Evolutionary conservation across 2,797 vertebrate genomes (phyloP).

Genomic region (Periophthalmus magnuspinnatus): DNA sequence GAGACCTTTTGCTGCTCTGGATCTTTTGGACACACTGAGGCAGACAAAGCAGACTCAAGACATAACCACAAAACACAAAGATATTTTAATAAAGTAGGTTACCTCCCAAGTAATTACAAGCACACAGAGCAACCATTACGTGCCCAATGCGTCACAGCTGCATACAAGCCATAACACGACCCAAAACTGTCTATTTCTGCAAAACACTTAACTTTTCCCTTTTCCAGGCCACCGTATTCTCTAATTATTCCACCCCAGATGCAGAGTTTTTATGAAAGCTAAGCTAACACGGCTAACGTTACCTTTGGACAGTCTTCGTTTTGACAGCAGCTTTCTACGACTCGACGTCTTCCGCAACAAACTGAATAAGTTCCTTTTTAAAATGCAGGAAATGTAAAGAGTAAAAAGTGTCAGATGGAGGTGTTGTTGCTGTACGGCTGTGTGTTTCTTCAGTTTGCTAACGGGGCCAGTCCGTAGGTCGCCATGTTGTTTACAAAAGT

Average conservation of each 20-base stretch:
- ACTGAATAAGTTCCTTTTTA: background rate
- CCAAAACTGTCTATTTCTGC: background rate
- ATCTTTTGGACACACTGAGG: background rate
- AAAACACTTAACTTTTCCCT: background rate
- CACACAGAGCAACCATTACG: background rate
- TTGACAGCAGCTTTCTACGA: slow-evolving; percentile 62
- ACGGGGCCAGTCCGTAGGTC: slow-evolving; percentile 44
- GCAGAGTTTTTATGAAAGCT: background rate
- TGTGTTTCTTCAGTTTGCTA: slow-evolving; percentile 39
- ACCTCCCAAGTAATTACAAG: background rate
- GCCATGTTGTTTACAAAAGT: slow-evolving; percentile 84
- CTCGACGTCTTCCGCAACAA: slow-evolving; percentile 10
- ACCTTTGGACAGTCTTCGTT: slow-evolving; percentile 58
- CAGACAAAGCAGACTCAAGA: background rate
- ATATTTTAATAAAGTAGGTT: background rate
- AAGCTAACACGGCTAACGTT: slow-evolving; percentile 51
- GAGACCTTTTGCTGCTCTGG: no score
- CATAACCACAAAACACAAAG: background rate
- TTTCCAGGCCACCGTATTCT: background rate
- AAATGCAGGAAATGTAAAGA: background rate
- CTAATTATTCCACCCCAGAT: background rate
- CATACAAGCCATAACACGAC: background rate
- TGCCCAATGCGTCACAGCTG: background rate
- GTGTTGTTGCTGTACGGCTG: slow-evolving; percentile 9
- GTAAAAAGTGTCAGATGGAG: background rate